A percentile compares a stretch with the other conserved stretches of the same genome.
Conservation (phyloP, 2,888 invertebrate genomes). For the Exocentrus adspersus region DNA sequence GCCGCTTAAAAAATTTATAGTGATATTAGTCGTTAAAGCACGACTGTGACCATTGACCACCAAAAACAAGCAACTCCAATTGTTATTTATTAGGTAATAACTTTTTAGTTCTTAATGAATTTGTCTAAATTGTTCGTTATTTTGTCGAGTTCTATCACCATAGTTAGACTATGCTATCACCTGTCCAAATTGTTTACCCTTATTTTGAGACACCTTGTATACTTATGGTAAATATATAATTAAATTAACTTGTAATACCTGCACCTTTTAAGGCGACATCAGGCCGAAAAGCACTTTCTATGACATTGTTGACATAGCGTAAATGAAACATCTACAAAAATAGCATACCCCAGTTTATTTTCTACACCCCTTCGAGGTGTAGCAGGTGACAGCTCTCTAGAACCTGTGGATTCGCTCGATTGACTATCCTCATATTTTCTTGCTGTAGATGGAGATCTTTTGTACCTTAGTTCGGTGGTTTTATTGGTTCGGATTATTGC, state of each 20-base stretch:
- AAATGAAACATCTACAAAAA: slow-evolving; percentile 13
- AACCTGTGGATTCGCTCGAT: slow-evolving; percentile 28
- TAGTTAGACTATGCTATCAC: no score
- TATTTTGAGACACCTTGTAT: background rate
- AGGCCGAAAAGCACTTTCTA: background rate
- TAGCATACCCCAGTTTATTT: slow-evolving; percentile 1
- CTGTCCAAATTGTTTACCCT: background rate
- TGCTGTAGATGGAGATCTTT: slow-evolving; percentile 38
- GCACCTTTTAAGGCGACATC: background rate
- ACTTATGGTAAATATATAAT: no score
- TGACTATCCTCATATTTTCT: slow-evolving; percentile 37
- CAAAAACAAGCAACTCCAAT: no score
- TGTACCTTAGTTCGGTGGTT: slow-evolving; percentile 45
- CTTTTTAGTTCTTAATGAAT: no score
- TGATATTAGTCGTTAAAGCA: no score
- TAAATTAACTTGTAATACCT: background rate
- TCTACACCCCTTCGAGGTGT: slow-evolving; percentile 14
- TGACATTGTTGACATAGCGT: background rate
- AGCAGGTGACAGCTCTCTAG: slow-evolving; percentile 21
- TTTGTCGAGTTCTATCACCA: no score
- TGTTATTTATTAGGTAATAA: no score
- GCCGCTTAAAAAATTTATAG: no score
- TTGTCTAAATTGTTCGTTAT: no score
- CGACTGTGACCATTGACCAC: no score
- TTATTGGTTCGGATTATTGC: slow-evolving; percentile 44